These are phyloP conservation scores for Euzophera pinguis DNA, from an alignment of 2,888 invertebrate genomes.

Conservation along the genomic window DNA sequence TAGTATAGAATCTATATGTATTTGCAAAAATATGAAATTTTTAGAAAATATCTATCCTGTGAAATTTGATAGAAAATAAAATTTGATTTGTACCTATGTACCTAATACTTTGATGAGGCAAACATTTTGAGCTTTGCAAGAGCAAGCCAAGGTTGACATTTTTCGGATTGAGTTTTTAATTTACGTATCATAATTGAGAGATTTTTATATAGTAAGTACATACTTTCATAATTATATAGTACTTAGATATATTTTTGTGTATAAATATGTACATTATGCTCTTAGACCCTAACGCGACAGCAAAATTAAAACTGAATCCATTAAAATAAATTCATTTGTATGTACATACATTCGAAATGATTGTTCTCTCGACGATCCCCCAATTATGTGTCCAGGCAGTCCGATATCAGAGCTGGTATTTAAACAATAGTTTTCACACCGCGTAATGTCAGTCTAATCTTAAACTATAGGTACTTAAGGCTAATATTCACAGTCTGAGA, in stretches of 20 bases:
- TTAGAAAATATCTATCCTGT: neutral
- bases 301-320: neutral
- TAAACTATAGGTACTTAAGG: constrained; percentile 46
- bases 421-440: constrained; percentile 57
- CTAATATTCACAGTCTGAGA: constrained; percentile 73
- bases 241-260: neutral
- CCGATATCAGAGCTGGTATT: neutral
- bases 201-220: neutral
- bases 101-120: too few species aligned
- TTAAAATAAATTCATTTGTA: neutral
- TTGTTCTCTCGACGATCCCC: neutral
- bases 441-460: constrained; percentile 64
- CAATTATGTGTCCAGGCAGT: neutral
- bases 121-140: too few species aligned
- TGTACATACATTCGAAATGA: neutral
- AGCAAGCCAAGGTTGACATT: neutral
- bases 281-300: neutral
- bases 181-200: neutral
- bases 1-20: neutral
- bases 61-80: neutral
- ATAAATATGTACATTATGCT: neutral
- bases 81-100: neutral
- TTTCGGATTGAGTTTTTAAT: neutral
- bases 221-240: neutral
- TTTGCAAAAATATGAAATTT: neutral